Conservation (phyloP, 1,140 invertebrate species). For the Achatina immaculata region DNA sequence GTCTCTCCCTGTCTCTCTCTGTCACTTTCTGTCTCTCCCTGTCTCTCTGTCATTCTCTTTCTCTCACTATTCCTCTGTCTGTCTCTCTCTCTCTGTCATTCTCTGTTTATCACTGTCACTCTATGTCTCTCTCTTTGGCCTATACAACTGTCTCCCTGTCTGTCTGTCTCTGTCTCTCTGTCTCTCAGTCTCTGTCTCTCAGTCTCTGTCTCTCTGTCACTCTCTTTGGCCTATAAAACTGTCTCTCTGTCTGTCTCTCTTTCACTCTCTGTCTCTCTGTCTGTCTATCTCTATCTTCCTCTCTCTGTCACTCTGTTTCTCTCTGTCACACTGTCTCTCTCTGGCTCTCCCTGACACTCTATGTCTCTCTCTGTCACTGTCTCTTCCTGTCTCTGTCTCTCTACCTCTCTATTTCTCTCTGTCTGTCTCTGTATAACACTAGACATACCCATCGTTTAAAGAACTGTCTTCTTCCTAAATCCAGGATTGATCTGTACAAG, state of each 20-base stretch:
- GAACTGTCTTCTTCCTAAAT: too few relatives aligned
- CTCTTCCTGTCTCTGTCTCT: too few relatives aligned
- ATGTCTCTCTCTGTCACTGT: neutral
- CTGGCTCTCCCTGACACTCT: slow-evolving; percentile 10
- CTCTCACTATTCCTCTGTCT: neutral
- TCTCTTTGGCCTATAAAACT: neutral
- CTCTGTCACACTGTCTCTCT: too few relatives aligned
- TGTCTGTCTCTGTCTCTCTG: neutral
- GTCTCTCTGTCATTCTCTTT: neutral
- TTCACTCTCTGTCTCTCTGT: slow-evolving; percentile 2
- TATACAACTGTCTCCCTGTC: too few relatives aligned
- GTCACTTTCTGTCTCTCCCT: neutral
- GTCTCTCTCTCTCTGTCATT: slow-evolving; percentile 8
- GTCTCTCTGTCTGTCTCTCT: neutral
- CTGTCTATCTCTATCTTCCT: neutral
- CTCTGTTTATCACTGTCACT: slow-evolving; percentile 17
- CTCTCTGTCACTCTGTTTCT: too few relatives aligned
- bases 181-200: too few relatives aligned
- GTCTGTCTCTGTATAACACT: too few relatives aligned
- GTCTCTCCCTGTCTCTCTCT: slow-evolving; percentile 21
- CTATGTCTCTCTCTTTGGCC: too few relatives aligned
- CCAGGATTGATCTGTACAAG: too few relatives aligned
- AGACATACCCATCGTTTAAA: too few relatives aligned
- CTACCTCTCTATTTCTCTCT: too few relatives aligned
- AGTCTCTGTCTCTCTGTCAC: neutral